Evolutionary conservation across 2,113 vertebrate species (phyloP).

Genomic region (Embiotoca jacksoni): DNA sequence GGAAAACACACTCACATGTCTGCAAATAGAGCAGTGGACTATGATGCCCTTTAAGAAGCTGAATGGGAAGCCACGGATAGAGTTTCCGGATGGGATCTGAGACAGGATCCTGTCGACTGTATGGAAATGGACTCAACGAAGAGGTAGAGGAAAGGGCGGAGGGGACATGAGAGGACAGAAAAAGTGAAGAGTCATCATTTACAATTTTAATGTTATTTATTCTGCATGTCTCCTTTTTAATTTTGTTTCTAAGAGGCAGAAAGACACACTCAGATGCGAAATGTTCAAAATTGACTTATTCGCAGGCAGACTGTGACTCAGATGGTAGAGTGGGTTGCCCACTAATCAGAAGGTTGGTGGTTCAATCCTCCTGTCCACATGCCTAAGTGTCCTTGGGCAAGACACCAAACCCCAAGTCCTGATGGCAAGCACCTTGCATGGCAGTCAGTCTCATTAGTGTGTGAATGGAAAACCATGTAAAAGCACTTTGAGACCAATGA

Average conservation of each 20-base stretch:
- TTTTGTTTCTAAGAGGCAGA: no score
- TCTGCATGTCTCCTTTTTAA: not conserved
- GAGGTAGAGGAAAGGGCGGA: conserved; percentile 23
- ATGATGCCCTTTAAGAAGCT: conserved; percentile 59
- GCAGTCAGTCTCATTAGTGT: no score
- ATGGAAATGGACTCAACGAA: conserved; percentile 42
- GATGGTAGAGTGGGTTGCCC: no score
- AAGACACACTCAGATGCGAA: not conserved
- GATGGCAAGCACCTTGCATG: no score
- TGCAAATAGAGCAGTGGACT: conserved; percentile 63
- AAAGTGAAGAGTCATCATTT: not conserved
- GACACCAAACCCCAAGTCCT: no score
- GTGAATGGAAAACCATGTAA: no score
- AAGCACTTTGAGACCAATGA: no score
- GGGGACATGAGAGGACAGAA: not conserved
- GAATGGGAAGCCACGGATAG: conserved; percentile 54
- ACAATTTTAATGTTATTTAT: not conserved
- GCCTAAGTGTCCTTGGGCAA: no score
- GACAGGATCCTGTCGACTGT: conserved; percentile 44
- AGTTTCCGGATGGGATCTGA: conserved; percentile 54
- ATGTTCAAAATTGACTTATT: not conserved
- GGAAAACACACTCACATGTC: conserved; percentile 55
- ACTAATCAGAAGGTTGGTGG: not conserved
- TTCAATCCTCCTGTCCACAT: no score
- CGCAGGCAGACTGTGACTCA: no score